These are phyloP conservation scores for Rhagologus leucostigma DNA, from an alignment of 2,113 vertebrate genomes.

Conservation along the genomic window DNA sequence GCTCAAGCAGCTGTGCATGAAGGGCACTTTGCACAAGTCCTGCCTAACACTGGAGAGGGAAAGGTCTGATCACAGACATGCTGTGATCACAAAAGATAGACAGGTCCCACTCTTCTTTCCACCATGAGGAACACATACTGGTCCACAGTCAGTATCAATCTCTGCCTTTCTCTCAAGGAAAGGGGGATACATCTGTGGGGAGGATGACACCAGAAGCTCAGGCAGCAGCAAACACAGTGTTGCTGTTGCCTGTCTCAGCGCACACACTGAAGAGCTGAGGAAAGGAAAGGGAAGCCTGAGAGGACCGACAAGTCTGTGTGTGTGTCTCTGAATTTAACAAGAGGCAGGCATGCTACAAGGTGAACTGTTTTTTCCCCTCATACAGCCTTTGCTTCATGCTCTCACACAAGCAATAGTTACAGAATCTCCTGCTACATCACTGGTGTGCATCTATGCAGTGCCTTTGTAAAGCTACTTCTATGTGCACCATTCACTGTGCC, in stretches of 20 bases:
- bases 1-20: not conserved
- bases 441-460: not conserved
- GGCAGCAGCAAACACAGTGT: not conserved
- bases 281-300: not conserved
- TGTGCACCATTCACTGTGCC: not conserved
- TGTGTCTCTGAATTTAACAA: not conserved
- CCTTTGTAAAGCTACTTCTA: not conserved
- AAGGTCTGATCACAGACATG: rapidly evolving
- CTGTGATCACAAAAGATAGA: not conserved
- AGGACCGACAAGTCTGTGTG: not conserved
- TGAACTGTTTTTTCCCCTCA: not conserved
- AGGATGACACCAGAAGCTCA: not conserved
- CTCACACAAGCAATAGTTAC: not conserved
- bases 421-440: not conserved
- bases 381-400: not conserved
- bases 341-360: not conserved
- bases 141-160: not conserved
- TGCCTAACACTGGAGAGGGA: not conserved
- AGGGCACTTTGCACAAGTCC: not conserved
- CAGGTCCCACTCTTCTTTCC: not conserved
- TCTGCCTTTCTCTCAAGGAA: not conserved
- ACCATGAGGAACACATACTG: not conserved
- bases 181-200: not conserved
- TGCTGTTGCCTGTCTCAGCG: not conserved
- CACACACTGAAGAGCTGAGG: not conserved